A percentile compares a stretch with the other conserved stretches of the same genome.
These are phyloP conservation scores for Danio kyathit DNA, from an alignment of 2,797 vertebrate genomes.

Conservation along the genomic window DNA sequence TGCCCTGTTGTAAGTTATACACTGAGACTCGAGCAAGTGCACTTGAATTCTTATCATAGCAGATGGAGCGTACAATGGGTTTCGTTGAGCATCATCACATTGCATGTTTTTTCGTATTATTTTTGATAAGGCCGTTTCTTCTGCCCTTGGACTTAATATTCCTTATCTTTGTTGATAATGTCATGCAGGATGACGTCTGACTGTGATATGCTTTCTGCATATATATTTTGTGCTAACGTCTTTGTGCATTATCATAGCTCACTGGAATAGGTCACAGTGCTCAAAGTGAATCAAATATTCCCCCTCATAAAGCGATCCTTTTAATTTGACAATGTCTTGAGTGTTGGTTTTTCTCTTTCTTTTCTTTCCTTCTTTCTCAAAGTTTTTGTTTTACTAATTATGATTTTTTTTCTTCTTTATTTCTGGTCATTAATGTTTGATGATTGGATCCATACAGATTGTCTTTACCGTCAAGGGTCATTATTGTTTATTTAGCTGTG, in stretches of 20 bases:
- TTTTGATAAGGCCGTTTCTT: conserved; percentile 29
- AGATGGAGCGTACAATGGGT: neutral
- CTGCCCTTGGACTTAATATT: conserved; percentile 22
- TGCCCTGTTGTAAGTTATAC: conserved; percentile 59
- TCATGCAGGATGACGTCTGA: conserved; percentile 23
- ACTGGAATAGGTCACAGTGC: conserved; percentile 28
- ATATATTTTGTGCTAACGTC: conserved; percentile 10
- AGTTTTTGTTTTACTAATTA: conserved; percentile 1
- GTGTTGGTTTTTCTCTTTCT: conserved; percentile 11
- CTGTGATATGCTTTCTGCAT: neutral
- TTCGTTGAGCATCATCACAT: neutral
- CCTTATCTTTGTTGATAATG: conserved; percentile 25
- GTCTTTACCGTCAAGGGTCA: conserved; percentile 50
- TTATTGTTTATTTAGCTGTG: conserved; percentile 76
- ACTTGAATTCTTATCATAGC: conserved; percentile 9
- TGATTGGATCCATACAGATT: conserved; percentile 74
- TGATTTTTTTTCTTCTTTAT: conserved; percentile 33
- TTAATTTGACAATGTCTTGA: conserved; percentile 34
- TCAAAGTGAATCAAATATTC: neutral
- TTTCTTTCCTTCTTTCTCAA: conserved; percentile 1
- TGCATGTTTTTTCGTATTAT: neutral
- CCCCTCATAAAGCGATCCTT: conserved; percentile 2
- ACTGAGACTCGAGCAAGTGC: conserved; percentile 18
- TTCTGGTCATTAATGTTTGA: conserved; percentile 75
- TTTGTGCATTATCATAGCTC: conserved; percentile 11